phyloP scores from a whole-genome alignment of 2,888 invertebrate genomes.

The Chrysolina haemoptera region DNA sequence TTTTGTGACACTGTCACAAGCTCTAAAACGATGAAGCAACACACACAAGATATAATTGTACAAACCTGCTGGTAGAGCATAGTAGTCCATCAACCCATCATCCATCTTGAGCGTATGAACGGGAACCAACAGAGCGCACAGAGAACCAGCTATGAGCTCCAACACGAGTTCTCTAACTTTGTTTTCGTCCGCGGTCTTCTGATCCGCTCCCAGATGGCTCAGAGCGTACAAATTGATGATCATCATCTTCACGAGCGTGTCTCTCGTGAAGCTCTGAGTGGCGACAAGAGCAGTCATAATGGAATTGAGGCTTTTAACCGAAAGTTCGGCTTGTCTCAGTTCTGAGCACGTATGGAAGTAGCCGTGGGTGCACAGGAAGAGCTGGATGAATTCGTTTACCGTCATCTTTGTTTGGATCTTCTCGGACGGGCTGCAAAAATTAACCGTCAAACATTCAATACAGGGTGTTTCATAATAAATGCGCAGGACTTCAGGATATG shows the following conservation, averaged over 20 bases:
- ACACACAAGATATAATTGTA: constrained; percentile 39
- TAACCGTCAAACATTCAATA: too few relatives aligned
- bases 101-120: constrained; percentile 80
- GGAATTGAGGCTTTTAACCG: constrained; percentile 78
- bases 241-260: constrained; percentile 84
- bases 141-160: constrained; percentile 77
- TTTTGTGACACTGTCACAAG: not conserved
- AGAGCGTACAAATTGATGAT: constrained; percentile 84
- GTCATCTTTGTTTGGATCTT: constrained; percentile 75
- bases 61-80: constrained; percentile 80
- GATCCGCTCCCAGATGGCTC: constrained; percentile 72
- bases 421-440: constrained; percentile 65
- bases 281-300: constrained; percentile 84
- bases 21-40: not conserved
- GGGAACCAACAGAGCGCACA: constrained; percentile 80
- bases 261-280: constrained; percentile 83
- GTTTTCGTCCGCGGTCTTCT: constrained; percentile 74
- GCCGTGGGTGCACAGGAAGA: constrained; percentile 78
- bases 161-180: constrained; percentile 74
- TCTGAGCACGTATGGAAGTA: constrained; percentile 72
- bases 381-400: constrained; percentile 73
- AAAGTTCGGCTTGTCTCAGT: constrained; percentile 75
- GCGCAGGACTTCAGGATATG: too few relatives aligned
- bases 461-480: too few relatives aligned
- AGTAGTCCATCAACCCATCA: constrained; percentile 75